A percentile compares a stretch with the other conserved stretches of the same genome.
Evolutionary conservation across 2,888 invertebrate species (phyloP).

Genomic region (Sarcophaga rosellei): DNA sequence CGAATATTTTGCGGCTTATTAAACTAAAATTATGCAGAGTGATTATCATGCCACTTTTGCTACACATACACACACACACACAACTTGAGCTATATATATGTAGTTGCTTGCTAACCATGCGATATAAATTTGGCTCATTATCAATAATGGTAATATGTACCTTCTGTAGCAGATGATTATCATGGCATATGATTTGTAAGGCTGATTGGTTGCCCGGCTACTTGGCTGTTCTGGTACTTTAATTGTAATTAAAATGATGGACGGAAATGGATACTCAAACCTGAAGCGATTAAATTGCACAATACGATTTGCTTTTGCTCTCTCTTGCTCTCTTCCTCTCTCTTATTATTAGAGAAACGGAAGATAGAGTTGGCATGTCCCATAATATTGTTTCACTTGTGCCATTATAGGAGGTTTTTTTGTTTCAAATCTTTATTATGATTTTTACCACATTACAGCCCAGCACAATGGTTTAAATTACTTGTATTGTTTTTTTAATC

Average conservation of each 20-base stretch:
- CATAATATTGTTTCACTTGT: not conserved
- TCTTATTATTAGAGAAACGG: not conserved
- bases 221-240: not conserved
- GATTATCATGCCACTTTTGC: not conserved
- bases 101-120: not conserved
- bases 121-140: not conserved
- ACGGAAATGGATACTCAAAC: slow-evolving; percentile 7
- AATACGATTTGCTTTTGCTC: not conserved
- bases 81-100: not conserved
- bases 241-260: not conserved
- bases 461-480: not conserved
- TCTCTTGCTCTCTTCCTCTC: not conserved
- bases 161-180: not conserved
- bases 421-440: not conserved
- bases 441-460: not conserved
- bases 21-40: not conserved
- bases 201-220: not conserved
- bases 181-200: not conserved
- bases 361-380: not conserved
- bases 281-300: slow-evolving; percentile 6
- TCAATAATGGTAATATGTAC: not conserved
- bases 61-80: not conserved
- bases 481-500: not conserved
- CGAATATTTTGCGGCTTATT: not conserved
- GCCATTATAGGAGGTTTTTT: not conserved